Evolutionary conservation across 1,140 invertebrate genomes (phyloP).

Genomic region (Pogonomyrmex californicus): DNA sequence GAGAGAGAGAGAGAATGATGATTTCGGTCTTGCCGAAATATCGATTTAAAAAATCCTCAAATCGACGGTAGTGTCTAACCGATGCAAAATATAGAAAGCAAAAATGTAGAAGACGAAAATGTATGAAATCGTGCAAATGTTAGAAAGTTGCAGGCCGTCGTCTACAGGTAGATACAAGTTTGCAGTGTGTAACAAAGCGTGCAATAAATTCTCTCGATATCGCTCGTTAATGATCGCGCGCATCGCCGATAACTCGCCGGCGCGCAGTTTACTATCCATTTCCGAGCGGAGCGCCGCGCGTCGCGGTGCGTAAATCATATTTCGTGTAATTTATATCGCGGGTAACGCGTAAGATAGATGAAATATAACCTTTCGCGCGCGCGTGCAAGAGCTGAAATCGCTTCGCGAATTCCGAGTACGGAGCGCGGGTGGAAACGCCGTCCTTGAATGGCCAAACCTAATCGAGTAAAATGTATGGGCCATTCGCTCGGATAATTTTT

Average conservation of each 20-base stretch:
- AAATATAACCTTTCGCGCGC: constrained; percentile 46
- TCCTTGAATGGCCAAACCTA: not conserved
- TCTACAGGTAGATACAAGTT: not conserved
- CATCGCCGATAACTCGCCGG: constrained; percentile 49
- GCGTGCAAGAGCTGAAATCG: constrained; percentile 6
- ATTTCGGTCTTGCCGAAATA: not conserved
- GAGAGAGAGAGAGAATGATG: too few relatives aligned
- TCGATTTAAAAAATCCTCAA: not conserved
- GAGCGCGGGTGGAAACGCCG: not conserved
- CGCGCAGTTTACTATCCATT: constrained; percentile 57
- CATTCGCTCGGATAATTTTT: not conserved
- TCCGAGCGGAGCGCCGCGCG: constrained; percentile 46
- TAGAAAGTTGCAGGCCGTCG: not conserved
- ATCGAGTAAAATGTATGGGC: not conserved
- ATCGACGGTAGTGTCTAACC: not conserved
- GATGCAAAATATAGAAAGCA: not conserved
- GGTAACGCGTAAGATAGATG: constrained; percentile 51
- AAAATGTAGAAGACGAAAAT: not conserved
- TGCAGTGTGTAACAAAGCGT: constrained; percentile 2
- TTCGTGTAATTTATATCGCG: constrained; percentile 60
- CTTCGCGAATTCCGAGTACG: not conserved
- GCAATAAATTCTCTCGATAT: constrained; percentile 54
- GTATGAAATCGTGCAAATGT: not conserved
- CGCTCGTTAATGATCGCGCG: constrained; percentile 56
- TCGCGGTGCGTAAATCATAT: constrained; percentile 54